Conservation (phyloP, 2,888 invertebrate genomes). For the Melanchra persicariae region DNA sequence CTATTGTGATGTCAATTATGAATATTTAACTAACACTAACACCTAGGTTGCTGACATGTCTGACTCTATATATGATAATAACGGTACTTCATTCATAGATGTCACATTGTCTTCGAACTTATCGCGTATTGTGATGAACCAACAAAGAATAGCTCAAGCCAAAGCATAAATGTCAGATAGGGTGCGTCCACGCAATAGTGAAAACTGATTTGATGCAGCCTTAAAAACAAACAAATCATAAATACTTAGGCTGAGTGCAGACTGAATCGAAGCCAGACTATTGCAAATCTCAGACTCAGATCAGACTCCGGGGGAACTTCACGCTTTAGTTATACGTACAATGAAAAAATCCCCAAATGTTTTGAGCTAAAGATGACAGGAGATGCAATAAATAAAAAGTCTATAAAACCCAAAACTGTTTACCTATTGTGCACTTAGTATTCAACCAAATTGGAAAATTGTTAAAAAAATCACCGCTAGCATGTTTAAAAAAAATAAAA, state of each 20-base stretch:
- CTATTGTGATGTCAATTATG: slow-evolving; percentile 34
- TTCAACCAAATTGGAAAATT: slow-evolving; percentile 6
- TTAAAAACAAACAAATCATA: too few relatives aligned
- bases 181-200: too few relatives aligned
- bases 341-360: too few relatives aligned
- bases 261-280: too few relatives aligned
- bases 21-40: slow-evolving; percentile 8
- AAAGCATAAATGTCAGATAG: not conserved
- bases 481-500: slow-evolving; percentile 22
- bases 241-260: too few relatives aligned
- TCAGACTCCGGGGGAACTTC: too few relatives aligned
- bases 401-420: not conserved
- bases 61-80: not conserved
- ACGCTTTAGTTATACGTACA: too few relatives aligned
- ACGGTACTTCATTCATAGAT: not conserved
- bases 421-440: not conserved
- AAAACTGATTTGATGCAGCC: too few relatives aligned
- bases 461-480: slow-evolving; percentile 15
- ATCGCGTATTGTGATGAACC: not conserved
- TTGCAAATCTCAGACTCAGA: too few relatives aligned
- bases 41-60: not conserved
- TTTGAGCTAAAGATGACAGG: too few relatives aligned
- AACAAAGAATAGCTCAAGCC: not conserved
- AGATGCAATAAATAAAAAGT: not conserved
- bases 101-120: not conserved